Conservation (phyloP, 2,797 vertebrate genomes). For the Anas acuta region DNA sequence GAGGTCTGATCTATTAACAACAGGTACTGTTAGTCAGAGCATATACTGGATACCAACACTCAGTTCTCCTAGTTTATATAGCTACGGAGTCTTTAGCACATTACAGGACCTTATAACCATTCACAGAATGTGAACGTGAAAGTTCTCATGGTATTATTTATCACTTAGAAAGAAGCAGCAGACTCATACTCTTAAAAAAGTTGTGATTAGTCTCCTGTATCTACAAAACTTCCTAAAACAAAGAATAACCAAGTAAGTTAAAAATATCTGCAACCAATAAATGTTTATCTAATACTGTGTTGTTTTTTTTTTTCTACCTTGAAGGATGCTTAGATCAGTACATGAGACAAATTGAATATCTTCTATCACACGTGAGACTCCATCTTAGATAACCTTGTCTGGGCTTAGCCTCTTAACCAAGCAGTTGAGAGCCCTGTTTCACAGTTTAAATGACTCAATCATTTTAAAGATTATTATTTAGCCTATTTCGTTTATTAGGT, state of each 20-base stretch:
- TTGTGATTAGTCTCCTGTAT: neutral
- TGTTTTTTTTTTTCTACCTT: neutral
- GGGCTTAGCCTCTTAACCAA: neutral
- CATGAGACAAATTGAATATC: neutral
- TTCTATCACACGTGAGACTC: neutral
- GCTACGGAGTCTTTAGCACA: neutral
- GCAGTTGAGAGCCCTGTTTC: neutral
- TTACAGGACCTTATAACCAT: neutral
- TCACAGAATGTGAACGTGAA: neutral
- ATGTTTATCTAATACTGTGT: fast-evolving
- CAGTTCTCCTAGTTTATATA: neutral
- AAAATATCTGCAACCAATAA: neutral
- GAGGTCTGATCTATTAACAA: neutral
- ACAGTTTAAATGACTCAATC: neutral
- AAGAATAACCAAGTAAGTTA: neutral
- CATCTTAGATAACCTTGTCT: neutral
- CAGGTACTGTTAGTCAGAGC: neutral
- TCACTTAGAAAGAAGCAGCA: neutral
- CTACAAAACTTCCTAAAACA: neutral
- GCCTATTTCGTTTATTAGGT: neutral
- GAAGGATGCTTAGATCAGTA: neutral
- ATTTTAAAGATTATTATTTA: neutral
- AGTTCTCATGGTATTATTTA: neutral
- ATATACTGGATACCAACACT: neutral
- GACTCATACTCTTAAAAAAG: neutral